phyloP scores from a whole-genome alignment of 1,140 invertebrate species.

The Frieseomelitta varia region DNA sequence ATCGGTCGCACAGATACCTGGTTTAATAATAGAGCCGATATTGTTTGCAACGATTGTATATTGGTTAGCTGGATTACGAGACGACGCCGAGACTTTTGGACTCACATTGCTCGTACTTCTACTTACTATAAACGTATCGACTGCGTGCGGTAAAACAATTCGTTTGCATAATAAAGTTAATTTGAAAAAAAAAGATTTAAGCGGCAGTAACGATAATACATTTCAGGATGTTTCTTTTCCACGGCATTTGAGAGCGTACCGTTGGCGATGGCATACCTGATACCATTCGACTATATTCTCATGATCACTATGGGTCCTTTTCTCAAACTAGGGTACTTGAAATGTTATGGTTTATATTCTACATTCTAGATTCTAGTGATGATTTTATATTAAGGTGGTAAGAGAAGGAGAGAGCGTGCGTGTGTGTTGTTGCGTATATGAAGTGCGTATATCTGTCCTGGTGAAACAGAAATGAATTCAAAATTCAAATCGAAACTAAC shows the following conservation, averaged over 20 bases:
- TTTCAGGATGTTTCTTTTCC: constrained; percentile 92
- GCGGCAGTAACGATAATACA: not conserved
- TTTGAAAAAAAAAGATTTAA: not conserved
- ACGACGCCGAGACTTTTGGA: constrained; percentile 86
- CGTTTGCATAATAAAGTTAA: not conserved
- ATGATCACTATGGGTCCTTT: constrained; percentile 95
- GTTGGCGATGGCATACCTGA: constrained; percentile 90
- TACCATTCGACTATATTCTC: constrained; percentile 93
- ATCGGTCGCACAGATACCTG: constrained; percentile 85
- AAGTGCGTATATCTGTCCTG: too few relatives aligned
- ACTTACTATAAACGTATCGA: constrained; percentile 91
- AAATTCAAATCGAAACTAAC: not conserved
- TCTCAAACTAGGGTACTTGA: constrained; percentile 88
- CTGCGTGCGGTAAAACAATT: constrained; percentile 87
- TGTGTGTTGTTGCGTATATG: not conserved
- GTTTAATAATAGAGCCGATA: constrained; percentile 89
- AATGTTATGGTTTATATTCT: not conserved
- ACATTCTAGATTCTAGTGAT: too few relatives aligned
- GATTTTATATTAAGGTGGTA: too few relatives aligned
- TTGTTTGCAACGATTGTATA: constrained; percentile 90
- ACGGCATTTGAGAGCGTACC: constrained; percentile 91
- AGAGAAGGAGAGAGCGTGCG: not conserved
- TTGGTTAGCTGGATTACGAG: constrained; percentile 88
- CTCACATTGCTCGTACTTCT: constrained; percentile 86
- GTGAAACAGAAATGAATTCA: not conserved